A percentile compares a stretch with the other conserved stretches of the same genome.
Conservation (phyloP, 2,113 vertebrate genomes). For the Acanthisitta chloris region DNA sequence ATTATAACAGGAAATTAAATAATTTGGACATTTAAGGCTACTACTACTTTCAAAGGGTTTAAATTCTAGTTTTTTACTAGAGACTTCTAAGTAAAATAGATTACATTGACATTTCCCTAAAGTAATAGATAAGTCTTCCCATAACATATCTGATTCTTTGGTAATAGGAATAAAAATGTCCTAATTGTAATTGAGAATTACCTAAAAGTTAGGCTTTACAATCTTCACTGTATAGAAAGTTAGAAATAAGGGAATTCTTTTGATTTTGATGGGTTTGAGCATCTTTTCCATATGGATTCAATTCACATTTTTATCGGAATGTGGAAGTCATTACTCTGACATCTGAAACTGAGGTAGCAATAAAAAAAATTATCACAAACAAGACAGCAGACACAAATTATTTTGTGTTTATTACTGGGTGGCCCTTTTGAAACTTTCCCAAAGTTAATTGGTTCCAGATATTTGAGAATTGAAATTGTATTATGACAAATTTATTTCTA, state of each 20-base stretch:
- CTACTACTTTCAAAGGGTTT: neutral
- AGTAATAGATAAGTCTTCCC: neutral
- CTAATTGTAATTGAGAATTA: neutral
- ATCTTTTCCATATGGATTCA: constrained; percentile 86
- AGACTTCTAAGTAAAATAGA: neutral
- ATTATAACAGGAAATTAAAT: neutral
- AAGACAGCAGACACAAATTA: constrained; percentile 92
- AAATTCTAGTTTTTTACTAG: neutral
- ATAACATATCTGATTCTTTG: neutral
- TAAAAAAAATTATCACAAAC: constrained; percentile 89
- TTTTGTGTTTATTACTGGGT: constrained; percentile 87
- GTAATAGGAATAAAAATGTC: neutral
- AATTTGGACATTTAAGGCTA: neutral
- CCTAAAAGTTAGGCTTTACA: neutral
- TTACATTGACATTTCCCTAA: neutral
- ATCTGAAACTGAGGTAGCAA: constrained; percentile 89
- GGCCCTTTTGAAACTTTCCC: constrained; percentile 77
- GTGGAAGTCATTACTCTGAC: constrained; percentile 89
- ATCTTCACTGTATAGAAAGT: neutral
- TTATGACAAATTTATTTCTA: constrained; percentile 70
- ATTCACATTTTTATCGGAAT: constrained; percentile 86
- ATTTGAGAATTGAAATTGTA: constrained; percentile 64
- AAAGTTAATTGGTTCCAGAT: constrained; percentile 75
- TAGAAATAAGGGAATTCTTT: constrained; percentile 41
- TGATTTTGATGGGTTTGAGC: constrained; percentile 35